phyloP scores from a whole-genome alignment of 2,797 vertebrate species.

The Micromesistius poutassou region DNA sequence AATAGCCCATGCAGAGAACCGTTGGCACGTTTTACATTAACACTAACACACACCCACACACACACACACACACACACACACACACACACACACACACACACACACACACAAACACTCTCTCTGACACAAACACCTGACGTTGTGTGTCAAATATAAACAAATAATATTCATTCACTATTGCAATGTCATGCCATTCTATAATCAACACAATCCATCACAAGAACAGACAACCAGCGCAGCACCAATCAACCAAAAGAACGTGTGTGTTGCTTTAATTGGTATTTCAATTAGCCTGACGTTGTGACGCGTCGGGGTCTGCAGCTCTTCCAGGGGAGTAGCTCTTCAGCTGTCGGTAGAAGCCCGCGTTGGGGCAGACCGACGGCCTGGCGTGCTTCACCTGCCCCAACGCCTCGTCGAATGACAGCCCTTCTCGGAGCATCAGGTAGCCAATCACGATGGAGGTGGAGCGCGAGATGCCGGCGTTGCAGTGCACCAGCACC shows the following conservation, averaged over 20 bases:
- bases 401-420: slow-evolving; percentile 80
- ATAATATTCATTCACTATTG: not conserved
- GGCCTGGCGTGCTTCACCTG: slow-evolving; percentile 85
- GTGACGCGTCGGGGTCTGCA: not conserved
- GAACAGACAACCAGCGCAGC: not conserved
- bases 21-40: not conserved
- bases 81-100: no score
- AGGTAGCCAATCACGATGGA: slow-evolving; percentile 87
- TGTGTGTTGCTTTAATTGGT: not conserved
- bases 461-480: slow-evolving; percentile 88
- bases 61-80: no score
- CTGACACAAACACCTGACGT: not conserved
- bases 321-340: slow-evolving; percentile 37
- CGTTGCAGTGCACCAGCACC: slow-evolving; percentile 92
- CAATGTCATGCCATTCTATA: not conserved
- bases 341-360: slow-evolving; percentile 58
- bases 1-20: not conserved
- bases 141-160: not conserved
- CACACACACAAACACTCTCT: not conserved
- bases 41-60: no score
- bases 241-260: not conserved
- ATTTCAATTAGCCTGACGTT: slow-evolving; percentile 30
- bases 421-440: slow-evolving; percentile 81
- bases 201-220: not conserved
- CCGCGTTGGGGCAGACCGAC: slow-evolving; percentile 63